These are phyloP conservation scores for Streptopelia turtur DNA, from an alignment of 2,797 vertebrate genomes.

Conservation along the genomic window DNA sequence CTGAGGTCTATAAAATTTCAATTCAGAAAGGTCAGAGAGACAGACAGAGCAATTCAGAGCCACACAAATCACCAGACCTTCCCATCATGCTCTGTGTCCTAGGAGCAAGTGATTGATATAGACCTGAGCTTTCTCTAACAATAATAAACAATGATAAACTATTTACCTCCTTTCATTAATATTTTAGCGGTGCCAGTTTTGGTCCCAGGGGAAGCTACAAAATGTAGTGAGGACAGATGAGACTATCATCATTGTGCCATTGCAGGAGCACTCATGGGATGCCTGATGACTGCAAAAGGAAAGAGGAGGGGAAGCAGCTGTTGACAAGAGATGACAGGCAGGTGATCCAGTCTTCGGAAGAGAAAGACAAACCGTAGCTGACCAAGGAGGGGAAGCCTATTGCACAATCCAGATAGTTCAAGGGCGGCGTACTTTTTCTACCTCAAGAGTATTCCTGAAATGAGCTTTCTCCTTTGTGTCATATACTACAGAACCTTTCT, in stretches of 20 bases:
- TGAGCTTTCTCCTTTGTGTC: neutral
- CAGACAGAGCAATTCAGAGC: neutral
- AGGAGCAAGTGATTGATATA: neutral
- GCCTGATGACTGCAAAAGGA: neutral
- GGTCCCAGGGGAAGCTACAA: neutral
- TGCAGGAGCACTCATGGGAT: neutral
- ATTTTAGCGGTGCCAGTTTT: neutral
- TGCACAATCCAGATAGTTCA: neutral
- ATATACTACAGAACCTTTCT: neutral
- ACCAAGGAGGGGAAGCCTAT: neutral
- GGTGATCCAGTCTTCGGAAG: neutral
- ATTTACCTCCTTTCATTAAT: neutral
- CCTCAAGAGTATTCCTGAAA: neutral
- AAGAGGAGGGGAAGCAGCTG: neutral
- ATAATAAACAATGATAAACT: neutral
- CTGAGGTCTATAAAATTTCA: constrained; percentile 23
- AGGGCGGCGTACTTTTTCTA: neutral
- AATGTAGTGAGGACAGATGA: neutral
- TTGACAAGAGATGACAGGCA: neutral
- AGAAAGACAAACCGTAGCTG: neutral
- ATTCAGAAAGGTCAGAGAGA: constrained; percentile 36
- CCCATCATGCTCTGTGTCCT: neutral
- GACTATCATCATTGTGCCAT: neutral
- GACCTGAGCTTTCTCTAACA: neutral
- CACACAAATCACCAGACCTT: constrained; percentile 22